Evolutionary conservation across 2,888 invertebrate species (phyloP).

Genomic region (Caenorhabditis doughertyi): DNA sequence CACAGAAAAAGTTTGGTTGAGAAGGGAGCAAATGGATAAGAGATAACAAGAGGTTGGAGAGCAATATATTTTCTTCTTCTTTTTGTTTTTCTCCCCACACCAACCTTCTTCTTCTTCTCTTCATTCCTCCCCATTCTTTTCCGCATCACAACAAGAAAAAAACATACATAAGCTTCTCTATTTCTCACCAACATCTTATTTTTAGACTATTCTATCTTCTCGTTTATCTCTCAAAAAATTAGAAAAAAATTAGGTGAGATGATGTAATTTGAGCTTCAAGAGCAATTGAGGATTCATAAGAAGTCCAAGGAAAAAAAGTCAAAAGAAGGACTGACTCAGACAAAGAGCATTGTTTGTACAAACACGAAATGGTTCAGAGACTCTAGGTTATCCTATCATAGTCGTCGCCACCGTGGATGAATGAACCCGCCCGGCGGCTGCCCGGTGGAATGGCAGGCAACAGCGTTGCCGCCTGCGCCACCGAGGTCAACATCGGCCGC

Average conservation of each 20-base stretch:
- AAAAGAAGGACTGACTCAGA: constrained; percentile 51
- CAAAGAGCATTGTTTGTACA: constrained; percentile 58
- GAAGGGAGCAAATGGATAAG: too few species aligned
- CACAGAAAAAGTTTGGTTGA: constrained; percentile 26
- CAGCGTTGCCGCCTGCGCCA: constrained; percentile 48
- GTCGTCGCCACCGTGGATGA: constrained; percentile 23
- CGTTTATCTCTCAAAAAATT: constrained; percentile 1
- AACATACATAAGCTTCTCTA: constrained; percentile 23
- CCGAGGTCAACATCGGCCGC: constrained; percentile 21
- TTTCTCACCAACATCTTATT: constrained; percentile 45
- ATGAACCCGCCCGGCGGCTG: constrained; percentile 28
- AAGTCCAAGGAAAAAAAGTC: background rate
- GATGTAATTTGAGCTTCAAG: constrained; percentile 22
- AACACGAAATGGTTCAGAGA: constrained; percentile 65
- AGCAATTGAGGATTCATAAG: too few species aligned
- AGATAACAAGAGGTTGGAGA: constrained; percentile 20
- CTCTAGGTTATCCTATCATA: constrained; percentile 60
- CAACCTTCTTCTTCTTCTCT: background rate
- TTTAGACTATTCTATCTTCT: constrained; percentile 32
- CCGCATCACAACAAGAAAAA: constrained; percentile 29
- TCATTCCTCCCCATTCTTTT: background rate
- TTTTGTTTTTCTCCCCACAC: constrained; percentile 35
- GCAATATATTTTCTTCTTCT: background rate
- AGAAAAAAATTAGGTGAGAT: constrained; percentile 30
- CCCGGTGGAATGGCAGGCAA: background rate